These are phyloP conservation scores for Corythornis madagascariensis DNA, from an alignment of 2,113 vertebrate genomes.

Conservation along the genomic window DNA sequence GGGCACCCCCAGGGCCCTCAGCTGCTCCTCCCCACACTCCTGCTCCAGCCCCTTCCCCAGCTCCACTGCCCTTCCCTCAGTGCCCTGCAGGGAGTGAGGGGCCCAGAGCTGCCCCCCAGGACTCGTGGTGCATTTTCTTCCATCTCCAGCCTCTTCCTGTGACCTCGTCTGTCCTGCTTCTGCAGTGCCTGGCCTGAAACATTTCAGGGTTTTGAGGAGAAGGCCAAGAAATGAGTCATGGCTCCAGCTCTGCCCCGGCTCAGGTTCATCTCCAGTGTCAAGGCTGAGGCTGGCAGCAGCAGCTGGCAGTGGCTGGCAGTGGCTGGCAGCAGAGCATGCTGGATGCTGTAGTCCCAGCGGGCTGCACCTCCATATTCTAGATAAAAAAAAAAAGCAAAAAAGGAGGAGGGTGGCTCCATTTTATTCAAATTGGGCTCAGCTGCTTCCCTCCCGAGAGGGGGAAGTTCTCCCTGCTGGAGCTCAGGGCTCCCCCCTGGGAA, in stretches of 20 bases:
- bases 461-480: not conserved
- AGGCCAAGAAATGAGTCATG: not conserved
- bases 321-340: slow-evolving; percentile 28
- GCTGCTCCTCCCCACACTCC: not conserved
- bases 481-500: too few species aligned
- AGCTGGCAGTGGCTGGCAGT: too few species aligned
- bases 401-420: slow-evolving; percentile 38
- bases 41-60: not conserved
- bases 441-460: not conserved
- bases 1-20: not conserved
- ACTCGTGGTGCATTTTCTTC: not conserved
- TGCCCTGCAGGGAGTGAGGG: not conserved
- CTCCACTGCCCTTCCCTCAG: not conserved
- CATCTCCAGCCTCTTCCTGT: not conserved
- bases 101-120: not conserved
- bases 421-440: slow-evolving; percentile 37
- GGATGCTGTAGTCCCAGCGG: slow-evolving; percentile 55
- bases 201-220: slow-evolving; percentile 2
- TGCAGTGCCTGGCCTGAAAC: not conserved
- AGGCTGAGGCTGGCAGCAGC: not conserved
- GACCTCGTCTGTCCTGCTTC: not conserved
- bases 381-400: not conserved
- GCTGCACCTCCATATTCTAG: slow-evolving; percentile 53
- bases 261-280: slow-evolving; percentile 14
- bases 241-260: accelerated